These are phyloP conservation scores for Uropetala carovei DNA, from an alignment of 2,888 invertebrate genomes.

Conservation along the genomic window DNA sequence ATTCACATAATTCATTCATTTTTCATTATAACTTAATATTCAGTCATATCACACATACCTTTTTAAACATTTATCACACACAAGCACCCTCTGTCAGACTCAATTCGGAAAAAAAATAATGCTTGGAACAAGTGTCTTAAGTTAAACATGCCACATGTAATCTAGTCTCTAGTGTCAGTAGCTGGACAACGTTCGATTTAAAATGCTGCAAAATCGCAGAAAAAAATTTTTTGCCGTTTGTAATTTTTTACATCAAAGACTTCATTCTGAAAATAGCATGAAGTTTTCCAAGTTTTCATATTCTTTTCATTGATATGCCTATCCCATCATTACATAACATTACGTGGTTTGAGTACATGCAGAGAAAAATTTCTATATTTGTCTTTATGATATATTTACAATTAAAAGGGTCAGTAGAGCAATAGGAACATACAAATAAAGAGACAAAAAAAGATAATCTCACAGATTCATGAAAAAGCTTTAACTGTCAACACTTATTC, in stretches of 20 bases:
- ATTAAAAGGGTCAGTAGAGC: not conserved
- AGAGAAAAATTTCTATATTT: constrained; percentile 34
- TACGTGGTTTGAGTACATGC: constrained; percentile 44
- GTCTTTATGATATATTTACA: constrained; percentile 46
- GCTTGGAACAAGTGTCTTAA: constrained; percentile 39
- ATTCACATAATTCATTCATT: constrained; percentile 46
- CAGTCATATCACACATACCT: constrained; percentile 48
- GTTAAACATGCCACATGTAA: constrained; percentile 38
- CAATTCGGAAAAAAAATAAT: constrained; percentile 38
- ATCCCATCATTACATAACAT: constrained; percentile 52
- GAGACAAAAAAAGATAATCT: constrained; percentile 41
- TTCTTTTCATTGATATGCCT: constrained; percentile 50
- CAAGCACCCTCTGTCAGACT: constrained; percentile 48
- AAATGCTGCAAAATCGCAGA: not conserved
- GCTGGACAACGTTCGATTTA: not conserved
- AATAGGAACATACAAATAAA: constrained; percentile 31
- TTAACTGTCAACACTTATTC: not conserved
- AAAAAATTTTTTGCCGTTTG: not conserved
- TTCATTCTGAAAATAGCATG: constrained; percentile 15
- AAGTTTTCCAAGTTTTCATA: constrained; percentile 30
- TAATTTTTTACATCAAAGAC: constrained; percentile 24
- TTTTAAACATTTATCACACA: constrained; percentile 50
- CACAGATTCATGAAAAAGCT: constrained; percentile 37
- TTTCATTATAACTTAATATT: constrained; percentile 49
- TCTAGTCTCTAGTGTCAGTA: constrained; percentile 42